Conservation (phyloP, 37 sponge, comb jelly and placozoan species). For the Ephydatia muelleri region DNA sequence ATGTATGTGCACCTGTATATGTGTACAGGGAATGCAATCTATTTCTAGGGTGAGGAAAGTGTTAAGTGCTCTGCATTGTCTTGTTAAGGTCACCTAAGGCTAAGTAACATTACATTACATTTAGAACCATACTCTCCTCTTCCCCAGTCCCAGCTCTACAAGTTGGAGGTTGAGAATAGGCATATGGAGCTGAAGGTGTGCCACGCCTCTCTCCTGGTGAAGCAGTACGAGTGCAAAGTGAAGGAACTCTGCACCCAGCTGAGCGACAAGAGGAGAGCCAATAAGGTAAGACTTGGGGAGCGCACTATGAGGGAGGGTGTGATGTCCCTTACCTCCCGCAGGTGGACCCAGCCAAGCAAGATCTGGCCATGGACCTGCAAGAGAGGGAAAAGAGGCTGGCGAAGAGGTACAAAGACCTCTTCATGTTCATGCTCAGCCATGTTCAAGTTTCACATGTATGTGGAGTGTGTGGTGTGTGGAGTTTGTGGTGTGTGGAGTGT, state of each 20-base stretch:
- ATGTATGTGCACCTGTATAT: too few relatives aligned
- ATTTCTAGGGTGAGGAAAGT: too few relatives aligned
- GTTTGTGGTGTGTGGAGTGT: too few relatives aligned
- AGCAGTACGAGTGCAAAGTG: conserved; percentile 20
- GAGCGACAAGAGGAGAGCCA: conserved; percentile 23
- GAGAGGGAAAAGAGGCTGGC: conserved; percentile 64
- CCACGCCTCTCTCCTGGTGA: conserved; percentile 32
- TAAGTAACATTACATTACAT: too few relatives aligned
- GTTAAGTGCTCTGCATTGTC: too few relatives aligned
- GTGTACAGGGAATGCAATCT: too few relatives aligned
- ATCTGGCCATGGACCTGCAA: conserved; percentile 43
- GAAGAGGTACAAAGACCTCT: conserved; percentile 65
- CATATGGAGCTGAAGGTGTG: conserved; percentile 66
- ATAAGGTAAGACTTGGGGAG: too few relatives aligned
- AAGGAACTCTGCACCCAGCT: conserved; percentile 34
- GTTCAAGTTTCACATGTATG: conserved; percentile 62
- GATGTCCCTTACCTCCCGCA: conserved; percentile 22
- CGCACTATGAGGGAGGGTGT: conserved; percentile 6
- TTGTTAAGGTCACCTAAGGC: too few relatives aligned
- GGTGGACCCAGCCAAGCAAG: conserved; percentile 28
- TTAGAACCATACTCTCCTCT: too few relatives aligned
- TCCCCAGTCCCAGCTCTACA: conserved; percentile 79
- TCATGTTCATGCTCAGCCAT: conserved; percentile 53
- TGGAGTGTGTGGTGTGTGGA: too few relatives aligned
- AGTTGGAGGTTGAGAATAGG: conserved; percentile 79